phyloP scores from a whole-genome alignment of 2,113 vertebrate species.

The Pristiophorus japonicus region DNA sequence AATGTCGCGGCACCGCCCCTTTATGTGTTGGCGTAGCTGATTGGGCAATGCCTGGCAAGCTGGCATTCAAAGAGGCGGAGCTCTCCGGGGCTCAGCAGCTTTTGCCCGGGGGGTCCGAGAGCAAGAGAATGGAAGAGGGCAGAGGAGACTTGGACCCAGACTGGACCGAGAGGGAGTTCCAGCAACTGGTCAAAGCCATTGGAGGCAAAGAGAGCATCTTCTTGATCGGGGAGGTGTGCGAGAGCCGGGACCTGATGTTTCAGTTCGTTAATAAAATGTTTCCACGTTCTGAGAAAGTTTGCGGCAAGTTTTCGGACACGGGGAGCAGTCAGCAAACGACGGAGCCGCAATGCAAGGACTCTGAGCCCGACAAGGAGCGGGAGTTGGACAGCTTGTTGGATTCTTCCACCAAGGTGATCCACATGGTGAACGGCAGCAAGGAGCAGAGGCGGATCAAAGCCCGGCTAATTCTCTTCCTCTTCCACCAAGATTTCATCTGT shows the following conservation, averaged over 20 bases:
- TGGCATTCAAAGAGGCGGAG: not conserved
- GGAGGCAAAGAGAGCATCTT: not conserved
- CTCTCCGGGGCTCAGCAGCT: not conserved
- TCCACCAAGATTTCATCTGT: slow-evolving; percentile 45
- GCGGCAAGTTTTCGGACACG: not conserved
- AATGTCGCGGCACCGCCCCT: not conserved
- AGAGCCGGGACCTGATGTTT: slow-evolving; percentile 24
- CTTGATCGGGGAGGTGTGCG: slow-evolving; percentile 31
- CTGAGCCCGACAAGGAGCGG: not conserved
- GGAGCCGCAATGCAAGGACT: not conserved
- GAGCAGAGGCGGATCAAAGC: slow-evolving; percentile 40
- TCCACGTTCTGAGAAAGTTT: not conserved
- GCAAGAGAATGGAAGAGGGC: not conserved
- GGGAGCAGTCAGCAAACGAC: not conserved
- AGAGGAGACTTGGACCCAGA: not conserved
- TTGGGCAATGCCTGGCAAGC: not conserved
- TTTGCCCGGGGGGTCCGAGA: not conserved
- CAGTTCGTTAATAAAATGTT: slow-evolving; percentile 6
- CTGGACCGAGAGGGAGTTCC: slow-evolving; percentile 30
- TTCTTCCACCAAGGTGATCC: not conserved
- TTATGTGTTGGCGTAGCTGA: not conserved
- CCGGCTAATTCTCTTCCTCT: slow-evolving; percentile 50
- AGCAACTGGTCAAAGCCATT: slow-evolving; percentile 9
- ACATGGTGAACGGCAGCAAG: not conserved
- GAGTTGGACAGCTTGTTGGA: not conserved